These are phyloP conservation scores for Smutsia gigantea DNA, from an alignment of 2,797 vertebrate genomes.

Conservation along the genomic window DNA sequence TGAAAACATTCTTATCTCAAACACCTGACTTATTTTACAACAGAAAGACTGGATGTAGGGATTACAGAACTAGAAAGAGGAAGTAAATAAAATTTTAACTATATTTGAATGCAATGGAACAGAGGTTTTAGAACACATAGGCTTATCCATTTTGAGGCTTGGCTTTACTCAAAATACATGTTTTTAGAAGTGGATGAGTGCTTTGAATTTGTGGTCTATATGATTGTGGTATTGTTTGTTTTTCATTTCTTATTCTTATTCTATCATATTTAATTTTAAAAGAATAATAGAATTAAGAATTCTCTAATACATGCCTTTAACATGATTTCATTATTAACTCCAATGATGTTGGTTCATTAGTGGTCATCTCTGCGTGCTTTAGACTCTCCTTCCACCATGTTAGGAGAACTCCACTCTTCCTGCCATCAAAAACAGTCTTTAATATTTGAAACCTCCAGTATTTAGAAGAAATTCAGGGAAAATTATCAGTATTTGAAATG, in stretches of 20 bases:
- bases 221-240: constrained; percentile 54
- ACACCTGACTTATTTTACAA: neutral
- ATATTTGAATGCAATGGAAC: neutral
- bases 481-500: constrained; percentile 29
- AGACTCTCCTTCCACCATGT: neutral
- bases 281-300: neutral
- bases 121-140: constrained; percentile 28
- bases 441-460: constrained; percentile 28
- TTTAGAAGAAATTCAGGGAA: constrained; percentile 40
- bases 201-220: constrained; percentile 55
- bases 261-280: constrained; percentile 48
- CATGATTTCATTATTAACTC: neutral
- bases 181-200: constrained; percentile 49
- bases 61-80: neutral
- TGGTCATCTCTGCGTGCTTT: neutral
- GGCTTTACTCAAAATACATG: constrained; percentile 33
- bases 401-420: neutral
- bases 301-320: neutral
- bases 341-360: neutral
- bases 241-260: constrained; percentile 49
- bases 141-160: constrained; percentile 5
- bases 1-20: constrained; percentile 36
- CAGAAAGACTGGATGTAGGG: neutral
- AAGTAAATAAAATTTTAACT: constrained; percentile 9
- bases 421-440: constrained; percentile 40